A percentile compares a stretch with the other conserved stretches of the same genome.
Conservation (phyloP, 1,140 invertebrate species). For the Brachionus asplanchnoidis region DNA sequence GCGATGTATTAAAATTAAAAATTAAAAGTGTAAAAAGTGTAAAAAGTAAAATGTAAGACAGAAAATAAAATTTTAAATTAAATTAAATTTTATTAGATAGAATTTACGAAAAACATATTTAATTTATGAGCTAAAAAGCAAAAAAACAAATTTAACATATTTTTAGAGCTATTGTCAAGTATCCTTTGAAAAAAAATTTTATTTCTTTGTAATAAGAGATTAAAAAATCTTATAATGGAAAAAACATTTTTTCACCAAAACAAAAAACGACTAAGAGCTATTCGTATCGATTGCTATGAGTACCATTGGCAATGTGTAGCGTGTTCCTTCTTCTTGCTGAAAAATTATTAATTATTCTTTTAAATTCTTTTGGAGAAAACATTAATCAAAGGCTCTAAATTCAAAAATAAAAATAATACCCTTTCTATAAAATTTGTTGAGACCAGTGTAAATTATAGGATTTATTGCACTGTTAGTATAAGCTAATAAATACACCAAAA, state of each 20-base stretch:
- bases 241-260: neutral
- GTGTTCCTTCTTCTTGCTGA: neutral
- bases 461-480: conserved; percentile 60
- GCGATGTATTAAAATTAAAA: too few species aligned
- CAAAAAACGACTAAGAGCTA: neutral
- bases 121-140: too few species aligned
- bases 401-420: conserved; percentile 42
- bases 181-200: too few species aligned
- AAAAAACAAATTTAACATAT: too few species aligned
- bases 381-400: neutral
- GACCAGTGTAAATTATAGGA: conserved; percentile 59
- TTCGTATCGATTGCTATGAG: neutral
- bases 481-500: conserved; percentile 56
- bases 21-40: too few species aligned
- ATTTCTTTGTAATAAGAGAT: too few species aligned
- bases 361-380: neutral
- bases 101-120: too few species aligned
- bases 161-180: too few species aligned
- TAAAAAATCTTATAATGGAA: too few species aligned
- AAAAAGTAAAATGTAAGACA: too few species aligned
- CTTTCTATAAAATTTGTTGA: conserved; percentile 56
- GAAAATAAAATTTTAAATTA: too few species aligned
- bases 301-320: neutral
- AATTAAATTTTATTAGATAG: too few species aligned
- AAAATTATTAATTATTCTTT: conserved; percentile 37